Conservation (phyloP, 92 coral and sea anemone genomes). For the Anthopleura xanthogrammica region DNA sequence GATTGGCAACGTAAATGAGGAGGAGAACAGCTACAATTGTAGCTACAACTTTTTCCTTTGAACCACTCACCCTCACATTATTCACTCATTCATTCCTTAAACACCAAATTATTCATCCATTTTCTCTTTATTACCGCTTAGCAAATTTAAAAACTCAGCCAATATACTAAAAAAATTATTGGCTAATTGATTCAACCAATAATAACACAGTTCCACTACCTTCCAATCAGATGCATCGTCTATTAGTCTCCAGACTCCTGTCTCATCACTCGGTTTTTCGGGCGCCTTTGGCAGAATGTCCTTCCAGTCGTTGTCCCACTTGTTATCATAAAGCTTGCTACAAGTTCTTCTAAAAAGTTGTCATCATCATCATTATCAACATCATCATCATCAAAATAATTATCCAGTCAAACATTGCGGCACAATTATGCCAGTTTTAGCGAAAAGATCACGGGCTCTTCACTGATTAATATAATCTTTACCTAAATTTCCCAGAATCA, state of each 20-base stretch:
- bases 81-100: no score
- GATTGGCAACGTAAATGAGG: not conserved
- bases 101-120: not conserved
- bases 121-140: not conserved
- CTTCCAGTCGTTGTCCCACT: slow-evolving; percentile 38
- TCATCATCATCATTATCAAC: no score
- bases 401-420: not conserved
- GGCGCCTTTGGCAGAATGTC: slow-evolving; percentile 32
- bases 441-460: no score
- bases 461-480: no score
- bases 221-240: slow-evolving; percentile 39
- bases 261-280: slow-evolving; percentile 25
- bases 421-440: no score
- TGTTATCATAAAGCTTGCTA: slow-evolving; percentile 1
- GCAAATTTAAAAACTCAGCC: no score
- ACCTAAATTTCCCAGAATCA: no score
- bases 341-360: not conserved
- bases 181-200: not conserved
- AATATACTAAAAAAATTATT: no score
- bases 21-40: no score
- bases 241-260: slow-evolving; percentile 40
- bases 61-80: no score
- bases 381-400: no score
- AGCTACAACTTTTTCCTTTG: no score
- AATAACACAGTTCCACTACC: not conserved